These are phyloP conservation scores for Diarsia dahlii DNA, from an alignment of 2,888 invertebrate genomes.

Conservation along the genomic window DNA sequence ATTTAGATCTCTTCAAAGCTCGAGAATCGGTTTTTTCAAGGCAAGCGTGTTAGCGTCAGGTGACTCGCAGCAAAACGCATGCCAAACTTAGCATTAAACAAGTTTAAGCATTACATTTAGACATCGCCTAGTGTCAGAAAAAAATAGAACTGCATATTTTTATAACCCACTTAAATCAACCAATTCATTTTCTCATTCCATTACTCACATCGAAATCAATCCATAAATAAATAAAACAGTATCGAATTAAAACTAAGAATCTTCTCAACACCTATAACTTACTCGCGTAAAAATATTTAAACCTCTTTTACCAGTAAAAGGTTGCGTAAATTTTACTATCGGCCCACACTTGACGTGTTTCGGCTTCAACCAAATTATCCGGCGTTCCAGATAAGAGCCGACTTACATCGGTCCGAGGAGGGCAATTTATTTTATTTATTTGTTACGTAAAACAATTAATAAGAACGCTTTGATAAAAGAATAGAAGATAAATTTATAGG, in stretches of 20 bases:
- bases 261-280: slow-evolving; percentile 46
- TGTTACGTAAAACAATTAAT: slow-evolving; percentile 50
- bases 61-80: too few relatives aligned
- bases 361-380: slow-evolving; percentile 60
- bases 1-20: too few relatives aligned
- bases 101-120: too few relatives aligned
- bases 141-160: too few relatives aligned
- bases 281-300: slow-evolving; percentile 59
- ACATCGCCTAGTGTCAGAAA: too few relatives aligned
- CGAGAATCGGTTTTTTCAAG: too few relatives aligned
- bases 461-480: slow-evolving; percentile 15
- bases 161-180: background rate
- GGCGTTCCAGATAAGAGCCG: slow-evolving; percentile 46
- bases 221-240: slow-evolving; percentile 43
- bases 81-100: too few relatives aligned
- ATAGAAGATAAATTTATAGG: slow-evolving; percentile 8
- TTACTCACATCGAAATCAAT: background rate
- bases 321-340: slow-evolving; percentile 67
- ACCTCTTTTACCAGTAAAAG: slow-evolving; percentile 61
- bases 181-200: background rate
- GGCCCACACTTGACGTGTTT: slow-evolving; percentile 63
- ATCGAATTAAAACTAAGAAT: slow-evolving; percentile 48
- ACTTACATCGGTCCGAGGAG: slow-evolving; percentile 48
- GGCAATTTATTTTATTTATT: slow-evolving; percentile 63
- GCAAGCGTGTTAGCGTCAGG: too few relatives aligned